Conservation (phyloP, 2,888 invertebrate species). For the Rosalia funebris region DNA sequence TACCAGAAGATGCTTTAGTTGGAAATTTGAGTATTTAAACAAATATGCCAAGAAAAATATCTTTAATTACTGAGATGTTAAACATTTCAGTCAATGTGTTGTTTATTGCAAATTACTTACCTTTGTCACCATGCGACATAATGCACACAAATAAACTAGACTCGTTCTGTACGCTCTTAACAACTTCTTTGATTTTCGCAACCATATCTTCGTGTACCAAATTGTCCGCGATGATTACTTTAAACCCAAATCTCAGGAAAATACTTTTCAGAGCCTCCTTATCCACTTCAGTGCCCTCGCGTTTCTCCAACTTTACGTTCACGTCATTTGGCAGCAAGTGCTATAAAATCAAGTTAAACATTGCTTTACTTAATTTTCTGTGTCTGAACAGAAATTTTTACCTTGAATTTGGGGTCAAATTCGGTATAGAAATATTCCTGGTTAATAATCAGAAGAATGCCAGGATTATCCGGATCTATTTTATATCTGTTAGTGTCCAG, state of each 20-base stretch:
- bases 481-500: constrained; percentile 45
- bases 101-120: too few species aligned
- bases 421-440: constrained; percentile 58
- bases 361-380: too few species aligned
- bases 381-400: too few species aligned
- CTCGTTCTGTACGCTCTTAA: constrained; percentile 50
- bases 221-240: constrained; percentile 52
- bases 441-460: constrained; percentile 63
- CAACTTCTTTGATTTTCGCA: constrained; percentile 45
- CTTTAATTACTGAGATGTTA: too few species aligned
- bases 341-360: constrained; percentile 44
- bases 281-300: constrained; percentile 62
- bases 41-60: too few species aligned
- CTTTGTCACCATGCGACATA: constrained; percentile 63
- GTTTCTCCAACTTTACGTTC: constrained; percentile 49
- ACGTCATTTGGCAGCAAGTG: constrained; percentile 44
- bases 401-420: constrained; percentile 35
- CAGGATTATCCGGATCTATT: constrained; percentile 54
- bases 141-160: constrained; percentile 64
- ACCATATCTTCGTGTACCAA: constrained; percentile 54
- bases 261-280: constrained; percentile 53
- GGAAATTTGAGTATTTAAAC: too few species aligned
- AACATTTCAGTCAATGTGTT: too few species aligned
- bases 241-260: constrained; percentile 61
- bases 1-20: too few species aligned